Base-by-base conservation (phyloP, 2,113 vertebrate genomes). In the Malurus elegans region DNA sequence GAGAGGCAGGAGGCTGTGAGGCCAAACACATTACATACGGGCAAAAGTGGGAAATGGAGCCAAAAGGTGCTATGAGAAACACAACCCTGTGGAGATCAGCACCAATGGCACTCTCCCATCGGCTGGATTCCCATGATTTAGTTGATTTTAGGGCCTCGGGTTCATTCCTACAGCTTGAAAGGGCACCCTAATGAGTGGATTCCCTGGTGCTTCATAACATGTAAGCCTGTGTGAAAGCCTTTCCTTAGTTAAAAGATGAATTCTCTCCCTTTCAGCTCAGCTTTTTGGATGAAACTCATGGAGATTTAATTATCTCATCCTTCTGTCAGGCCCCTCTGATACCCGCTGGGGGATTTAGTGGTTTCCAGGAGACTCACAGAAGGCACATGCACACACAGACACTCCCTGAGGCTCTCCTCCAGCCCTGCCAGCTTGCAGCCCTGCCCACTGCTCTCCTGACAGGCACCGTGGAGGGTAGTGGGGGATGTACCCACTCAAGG, bases 291-390 rank as follows among this genome's bases (percentile, higher is more conserved):
- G 48, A 86, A 92, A 86, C 31, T 69, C 4, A 0, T 24, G 25
- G 54, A 90, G 36, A 92, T 6, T 57, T 83, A 93, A 92, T 93
- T 93, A 92, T 76, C 66, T 85, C 53, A n/a, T 61, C 86, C 79
- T 88, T 85, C 83, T 79, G 74, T 64, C 74, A 86, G 86, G 44
- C 57, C 66, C 47, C 48, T 79, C 44, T 88, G 86, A 90, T 80
- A 86, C 71, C 48, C 20, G 28, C 74, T 65, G 62, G 65, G 62
- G 61, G 88, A 23, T 79, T 90, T 79, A 21, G 29, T 2, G 13
- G 36, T 90, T 88, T 93, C 90, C 88, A 88, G 82, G 74, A 72
- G 82, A 75, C 50, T 91, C 38, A 15, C 9, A 85, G 70, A 86
- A 60, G 65, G 58, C 66, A 85, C 38, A 19, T 0, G 34, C 24